Percentiles rank a stretch among this genome's conserved stretches.
These are phyloP conservation scores for Epinephelus moara DNA, from an alignment of 2,113 vertebrate genomes.

Conservation along the genomic window DNA sequence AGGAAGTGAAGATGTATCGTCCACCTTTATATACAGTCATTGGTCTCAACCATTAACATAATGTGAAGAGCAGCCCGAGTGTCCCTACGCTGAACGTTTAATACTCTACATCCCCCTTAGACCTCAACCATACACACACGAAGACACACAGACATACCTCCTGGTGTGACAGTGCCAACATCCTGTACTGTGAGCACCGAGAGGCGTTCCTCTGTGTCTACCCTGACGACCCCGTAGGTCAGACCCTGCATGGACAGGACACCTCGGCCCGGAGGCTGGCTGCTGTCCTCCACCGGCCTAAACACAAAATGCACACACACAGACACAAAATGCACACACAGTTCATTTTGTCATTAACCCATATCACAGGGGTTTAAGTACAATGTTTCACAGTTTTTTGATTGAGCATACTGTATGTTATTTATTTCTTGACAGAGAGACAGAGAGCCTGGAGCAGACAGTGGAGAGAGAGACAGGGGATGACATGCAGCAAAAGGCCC, in stretches of 20 bases:
- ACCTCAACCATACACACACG: neutral
- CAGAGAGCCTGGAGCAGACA: too few species aligned
- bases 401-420: too few species aligned
- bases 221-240: slow-evolving; percentile 93
- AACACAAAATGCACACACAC: neutral
- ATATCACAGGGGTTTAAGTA: neutral
- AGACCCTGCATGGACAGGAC: slow-evolving; percentile 98
- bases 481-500: too few species aligned
- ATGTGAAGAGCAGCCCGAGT: too few species aligned
- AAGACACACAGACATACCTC: slow-evolving; percentile 84
- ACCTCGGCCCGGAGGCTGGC: slow-evolving; percentile 95
- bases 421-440: too few species aligned
- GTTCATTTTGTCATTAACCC: neutral
- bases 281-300: slow-evolving; percentile 98
- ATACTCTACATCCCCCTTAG: too few species aligned
- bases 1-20: too few species aligned
- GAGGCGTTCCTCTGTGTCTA: slow-evolving; percentile 97
- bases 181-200: slow-evolving; percentile 98
- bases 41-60: too few species aligned
- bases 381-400: neutral
- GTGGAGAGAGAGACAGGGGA: too few species aligned
- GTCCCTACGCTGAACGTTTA: too few species aligned
- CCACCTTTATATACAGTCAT: too few species aligned
- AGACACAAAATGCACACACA: too few species aligned
- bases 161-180: slow-evolving; percentile 96